These are phyloP conservation scores for Hirtodrosophila alboralis DNA, from an alignment of 2,888 invertebrate genomes.

Conservation along the genomic window DNA sequence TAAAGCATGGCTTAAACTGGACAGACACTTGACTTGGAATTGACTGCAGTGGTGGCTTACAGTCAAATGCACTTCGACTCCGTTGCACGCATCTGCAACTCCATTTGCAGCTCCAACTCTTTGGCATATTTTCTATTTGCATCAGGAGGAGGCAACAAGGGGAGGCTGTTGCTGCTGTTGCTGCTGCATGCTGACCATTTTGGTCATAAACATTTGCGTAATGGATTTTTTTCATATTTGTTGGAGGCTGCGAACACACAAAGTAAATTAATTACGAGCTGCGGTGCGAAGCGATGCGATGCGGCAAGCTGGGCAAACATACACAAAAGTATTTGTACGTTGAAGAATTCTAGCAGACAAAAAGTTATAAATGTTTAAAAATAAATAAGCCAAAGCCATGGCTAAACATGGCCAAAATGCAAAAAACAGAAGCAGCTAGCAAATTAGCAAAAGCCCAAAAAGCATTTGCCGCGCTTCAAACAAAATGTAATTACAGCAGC, in stretches of 20 bases:
- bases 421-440: conserved; percentile 72
- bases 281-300: conserved; percentile 11
- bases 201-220: conserved; percentile 81
- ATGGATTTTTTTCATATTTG: conserved; percentile 79
- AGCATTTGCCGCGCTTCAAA: conserved; percentile 58
- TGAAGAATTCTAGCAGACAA: conserved; percentile 58
- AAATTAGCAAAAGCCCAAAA: conserved; percentile 73
- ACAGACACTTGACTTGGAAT: conserved; percentile 49
- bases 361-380: conserved; percentile 73
- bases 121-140: conserved; percentile 78
- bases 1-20: conserved; percentile 36
- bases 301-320: conserved; percentile 41
- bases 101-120: conserved; percentile 61
- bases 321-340: conserved; percentile 63
- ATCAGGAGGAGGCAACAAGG: conserved; percentile 41
- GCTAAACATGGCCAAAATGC: conserved; percentile 62
- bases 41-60: conserved; percentile 46
- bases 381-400: conserved; percentile 63
- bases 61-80: conserved; percentile 65
- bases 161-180: conserved; percentile 23
- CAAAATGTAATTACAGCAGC: conserved; percentile 76
- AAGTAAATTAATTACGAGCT: conserved; percentile 79
- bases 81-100: conserved; percentile 64
- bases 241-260: conserved; percentile 73
- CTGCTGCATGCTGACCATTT: conserved; percentile 67